Evolutionary conservation across 2,888 invertebrate species (phyloP).

Genomic region (Phymatocera aterrima): DNA sequence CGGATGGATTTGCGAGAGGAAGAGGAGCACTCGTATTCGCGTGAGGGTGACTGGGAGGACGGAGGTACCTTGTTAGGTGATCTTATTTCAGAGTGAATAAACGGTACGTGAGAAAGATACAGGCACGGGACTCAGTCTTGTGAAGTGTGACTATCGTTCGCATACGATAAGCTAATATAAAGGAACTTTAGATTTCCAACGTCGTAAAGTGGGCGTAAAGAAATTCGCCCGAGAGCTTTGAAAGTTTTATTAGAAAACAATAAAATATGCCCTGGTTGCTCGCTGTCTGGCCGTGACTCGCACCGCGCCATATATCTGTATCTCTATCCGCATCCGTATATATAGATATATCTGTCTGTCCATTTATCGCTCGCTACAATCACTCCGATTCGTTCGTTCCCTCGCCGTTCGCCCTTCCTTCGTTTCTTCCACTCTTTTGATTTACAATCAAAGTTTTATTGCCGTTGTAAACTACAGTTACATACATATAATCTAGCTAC

Average conservation of each 20-base stretch:
- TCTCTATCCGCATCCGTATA: not conserved
- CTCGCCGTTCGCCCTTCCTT: not conserved
- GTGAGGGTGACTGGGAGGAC: too few species aligned
- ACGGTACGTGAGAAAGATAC: constrained; percentile 8
- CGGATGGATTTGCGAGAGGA: too few species aligned
- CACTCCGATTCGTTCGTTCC: not conserved
- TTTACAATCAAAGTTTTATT: constrained; percentile 71
- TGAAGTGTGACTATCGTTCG: constrained; percentile 31
- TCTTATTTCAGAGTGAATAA: constrained; percentile 12
- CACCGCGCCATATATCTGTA: too few species aligned
- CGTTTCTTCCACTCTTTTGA: constrained; percentile 59
- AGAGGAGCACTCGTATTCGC: not conserved
- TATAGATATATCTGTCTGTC: not conserved
- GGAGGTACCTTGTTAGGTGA: too few species aligned
- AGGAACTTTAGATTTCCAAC: constrained; percentile 10
- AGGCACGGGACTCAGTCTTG: too few species aligned
- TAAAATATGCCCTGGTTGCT: constrained; percentile 64
- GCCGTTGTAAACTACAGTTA: constrained; percentile 44
- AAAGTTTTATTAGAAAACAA: constrained; percentile 73
- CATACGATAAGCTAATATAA: constrained; percentile 23
- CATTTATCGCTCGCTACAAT: not conserved
- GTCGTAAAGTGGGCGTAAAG: constrained; percentile 33
- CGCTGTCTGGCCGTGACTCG: too few species aligned
- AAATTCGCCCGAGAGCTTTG: constrained; percentile 37
- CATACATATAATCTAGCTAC: too few species aligned